Percentiles rank a stretch among this genome's conserved stretches.
phyloP scores from a whole-genome alignment of 2,113 vertebrate species.

The Chloebia gouldiae region DNA sequence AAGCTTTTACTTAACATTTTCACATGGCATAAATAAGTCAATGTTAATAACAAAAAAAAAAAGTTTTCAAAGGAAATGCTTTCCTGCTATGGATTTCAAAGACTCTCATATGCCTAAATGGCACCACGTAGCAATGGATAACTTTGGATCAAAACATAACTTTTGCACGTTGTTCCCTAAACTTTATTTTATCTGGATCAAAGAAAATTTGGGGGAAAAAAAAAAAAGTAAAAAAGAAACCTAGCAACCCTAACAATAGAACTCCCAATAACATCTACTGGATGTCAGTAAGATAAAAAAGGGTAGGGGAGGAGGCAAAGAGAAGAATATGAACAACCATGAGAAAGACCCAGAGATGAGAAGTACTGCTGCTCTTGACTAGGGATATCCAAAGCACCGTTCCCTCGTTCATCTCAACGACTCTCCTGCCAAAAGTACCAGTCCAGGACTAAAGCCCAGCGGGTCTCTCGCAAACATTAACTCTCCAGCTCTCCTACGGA shows the following conservation, averaged over 20 bases:
- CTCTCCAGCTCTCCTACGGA: accelerated
- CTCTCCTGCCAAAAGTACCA: accelerated
- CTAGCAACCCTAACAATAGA: not conserved
- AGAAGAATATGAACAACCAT: not conserved
- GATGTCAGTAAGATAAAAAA: not conserved
- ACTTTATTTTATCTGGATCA: not conserved
- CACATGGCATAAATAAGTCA: not conserved
- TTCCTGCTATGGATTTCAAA: not conserved
- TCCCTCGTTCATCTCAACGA: not conserved
- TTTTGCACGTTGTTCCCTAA: not conserved
- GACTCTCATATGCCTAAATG: not conserved
- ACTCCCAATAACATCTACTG: not conserved
- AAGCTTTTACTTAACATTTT: not conserved
- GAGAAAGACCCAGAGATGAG: not conserved
- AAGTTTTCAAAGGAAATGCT: not conserved
- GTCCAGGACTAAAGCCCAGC: not conserved
- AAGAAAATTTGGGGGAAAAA: not conserved
- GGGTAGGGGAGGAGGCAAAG: not conserved
- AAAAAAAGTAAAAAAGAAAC: not conserved
- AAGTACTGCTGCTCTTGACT: no score
- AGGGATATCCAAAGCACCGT: not conserved
- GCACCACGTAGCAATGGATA: accelerated
- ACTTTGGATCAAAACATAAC: not conserved
- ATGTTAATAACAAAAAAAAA: not conserved
- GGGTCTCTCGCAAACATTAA: not conserved